Evolutionary conservation across 92 coral and sea anemone genomes (phyloP).

Genomic region (Bergia sp.): DNA sequence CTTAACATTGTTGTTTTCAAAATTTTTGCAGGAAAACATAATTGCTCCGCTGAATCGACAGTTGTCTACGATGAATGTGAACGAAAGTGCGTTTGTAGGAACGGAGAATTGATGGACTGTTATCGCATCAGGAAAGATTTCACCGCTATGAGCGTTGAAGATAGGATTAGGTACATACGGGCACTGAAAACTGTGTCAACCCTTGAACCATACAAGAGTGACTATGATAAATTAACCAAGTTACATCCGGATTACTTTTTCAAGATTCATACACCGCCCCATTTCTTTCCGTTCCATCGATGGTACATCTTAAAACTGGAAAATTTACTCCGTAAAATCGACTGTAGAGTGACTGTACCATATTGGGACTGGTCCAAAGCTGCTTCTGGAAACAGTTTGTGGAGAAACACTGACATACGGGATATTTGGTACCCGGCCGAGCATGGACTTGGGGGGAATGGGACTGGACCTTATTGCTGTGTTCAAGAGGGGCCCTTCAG

Average conservation of each 20-base stretch:
- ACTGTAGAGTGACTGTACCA: constrained; percentile 49
- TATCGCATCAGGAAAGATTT: constrained; percentile 54
- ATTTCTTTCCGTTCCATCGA: constrained; percentile 25
- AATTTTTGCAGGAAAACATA: not conserved
- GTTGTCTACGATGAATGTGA: constrained; percentile 70
- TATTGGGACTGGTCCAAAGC: constrained; percentile 58
- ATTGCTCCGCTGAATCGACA: not conserved
- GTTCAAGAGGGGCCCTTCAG: constrained; percentile 78
- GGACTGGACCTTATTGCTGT: constrained; percentile 45
- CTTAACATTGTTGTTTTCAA: too few relatives aligned
- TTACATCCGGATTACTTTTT: not conserved
- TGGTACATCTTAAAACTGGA: too few relatives aligned
- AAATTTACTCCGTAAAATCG: constrained; percentile 46
- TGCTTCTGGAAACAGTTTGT: not conserved
- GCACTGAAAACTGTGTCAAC: constrained; percentile 48
- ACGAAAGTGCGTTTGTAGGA: constrained; percentile 68
- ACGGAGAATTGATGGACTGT: constrained; percentile 47
- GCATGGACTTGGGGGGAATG: constrained; percentile 86
- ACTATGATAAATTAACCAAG: constrained; percentile 22
- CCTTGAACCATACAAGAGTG: not conserved
- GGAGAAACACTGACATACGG: constrained; percentile 45
- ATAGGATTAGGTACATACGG: constrained; percentile 42
- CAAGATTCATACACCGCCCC: not conserved
- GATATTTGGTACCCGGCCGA: constrained; percentile 77
- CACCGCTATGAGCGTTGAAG: constrained; percentile 48